Percentiles rank a stretch among this genome's conserved stretches.
Evolutionary conservation across 2,113 vertebrate species (phyloP).

Genomic region (Eupsittula cactorum): DNA sequence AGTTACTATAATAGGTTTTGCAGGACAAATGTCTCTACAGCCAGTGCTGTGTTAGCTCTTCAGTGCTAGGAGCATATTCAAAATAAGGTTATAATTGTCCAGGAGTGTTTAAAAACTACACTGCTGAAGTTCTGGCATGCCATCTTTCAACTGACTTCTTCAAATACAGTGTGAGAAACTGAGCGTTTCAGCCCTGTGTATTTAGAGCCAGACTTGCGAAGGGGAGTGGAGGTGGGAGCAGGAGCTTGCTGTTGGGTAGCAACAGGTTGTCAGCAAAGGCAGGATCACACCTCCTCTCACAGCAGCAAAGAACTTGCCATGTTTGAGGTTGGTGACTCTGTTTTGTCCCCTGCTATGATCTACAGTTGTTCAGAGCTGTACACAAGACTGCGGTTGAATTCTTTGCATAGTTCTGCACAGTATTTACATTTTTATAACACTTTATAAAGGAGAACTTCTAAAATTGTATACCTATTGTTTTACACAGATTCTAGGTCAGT

Average conservation of each 20-base stretch:
- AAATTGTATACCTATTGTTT: not conserved
- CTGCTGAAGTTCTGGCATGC: not conserved
- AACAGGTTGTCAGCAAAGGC: not conserved
- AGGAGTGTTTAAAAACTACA: constrained; percentile 12
- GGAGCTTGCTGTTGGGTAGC: not conserved
- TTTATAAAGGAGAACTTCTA: not conserved
- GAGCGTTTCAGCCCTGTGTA: not conserved
- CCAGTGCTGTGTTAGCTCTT: not conserved
- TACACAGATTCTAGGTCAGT: not conserved
- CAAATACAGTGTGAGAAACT: not conserved
- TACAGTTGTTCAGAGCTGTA: not conserved
- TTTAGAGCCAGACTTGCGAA: not conserved
- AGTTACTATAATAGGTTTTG: constrained; percentile 18
- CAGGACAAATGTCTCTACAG: not conserved
- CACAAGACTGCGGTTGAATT: not conserved
- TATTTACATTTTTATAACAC: not conserved
- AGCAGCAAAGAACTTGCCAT: not conserved
- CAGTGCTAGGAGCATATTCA: not conserved
- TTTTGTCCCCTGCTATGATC: not conserved
- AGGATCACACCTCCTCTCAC: not conserved
- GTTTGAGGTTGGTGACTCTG: not conserved
- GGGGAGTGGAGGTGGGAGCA: not conserved
- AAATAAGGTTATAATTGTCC: not conserved
- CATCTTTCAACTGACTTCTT: not conserved
- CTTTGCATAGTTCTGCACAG: not conserved